phyloP scores from a whole-genome alignment of 2,113 vertebrate species.

The Oxygymnocypris stewartii region DNA sequence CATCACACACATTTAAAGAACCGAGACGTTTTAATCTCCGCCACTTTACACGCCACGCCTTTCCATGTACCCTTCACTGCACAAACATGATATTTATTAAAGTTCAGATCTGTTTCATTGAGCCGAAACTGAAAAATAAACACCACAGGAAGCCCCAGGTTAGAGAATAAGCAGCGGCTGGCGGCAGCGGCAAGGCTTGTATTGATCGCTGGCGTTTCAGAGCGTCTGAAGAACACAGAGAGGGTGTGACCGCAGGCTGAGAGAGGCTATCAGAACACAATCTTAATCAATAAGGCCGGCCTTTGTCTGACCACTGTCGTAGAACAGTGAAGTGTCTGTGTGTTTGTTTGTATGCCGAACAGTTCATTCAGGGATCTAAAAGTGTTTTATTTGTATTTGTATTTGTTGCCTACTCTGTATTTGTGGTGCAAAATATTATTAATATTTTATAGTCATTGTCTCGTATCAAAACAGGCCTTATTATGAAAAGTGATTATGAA shows the following conservation, averaged over 20 bases:
- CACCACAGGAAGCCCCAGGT: slow-evolving; percentile 39
- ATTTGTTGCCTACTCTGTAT: not conserved
- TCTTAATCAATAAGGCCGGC: slow-evolving; percentile 3
- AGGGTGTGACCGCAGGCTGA: slow-evolving; percentile 38
- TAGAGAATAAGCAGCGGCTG: slow-evolving; percentile 1
- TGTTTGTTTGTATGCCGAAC: not conserved
- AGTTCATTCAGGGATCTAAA: not conserved
- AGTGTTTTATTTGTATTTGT: not conserved
- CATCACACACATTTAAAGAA: slow-evolving; percentile 1
- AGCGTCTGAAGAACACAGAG: slow-evolving; percentile 31
- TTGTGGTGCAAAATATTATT: not conserved
- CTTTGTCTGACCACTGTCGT: slow-evolving; percentile 38
- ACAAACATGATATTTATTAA: slow-evolving; percentile 43
- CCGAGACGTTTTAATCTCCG: not conserved
- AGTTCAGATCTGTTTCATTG: slow-evolving; percentile 36
- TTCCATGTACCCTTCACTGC: not conserved
- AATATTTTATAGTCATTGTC: not conserved
- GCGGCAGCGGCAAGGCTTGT: not conserved
- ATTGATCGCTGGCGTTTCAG: slow-evolving; percentile 32
- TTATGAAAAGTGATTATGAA: not conserved
- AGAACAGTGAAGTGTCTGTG: not conserved
- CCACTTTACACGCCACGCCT: not conserved
- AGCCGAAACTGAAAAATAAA: slow-evolving; percentile 38
- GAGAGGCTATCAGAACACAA: slow-evolving; percentile 41
- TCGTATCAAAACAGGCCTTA: not conserved